phyloP scores from a whole-genome alignment of 2,797 vertebrate genomes.

The Mormyrops boulengeri region DNA sequence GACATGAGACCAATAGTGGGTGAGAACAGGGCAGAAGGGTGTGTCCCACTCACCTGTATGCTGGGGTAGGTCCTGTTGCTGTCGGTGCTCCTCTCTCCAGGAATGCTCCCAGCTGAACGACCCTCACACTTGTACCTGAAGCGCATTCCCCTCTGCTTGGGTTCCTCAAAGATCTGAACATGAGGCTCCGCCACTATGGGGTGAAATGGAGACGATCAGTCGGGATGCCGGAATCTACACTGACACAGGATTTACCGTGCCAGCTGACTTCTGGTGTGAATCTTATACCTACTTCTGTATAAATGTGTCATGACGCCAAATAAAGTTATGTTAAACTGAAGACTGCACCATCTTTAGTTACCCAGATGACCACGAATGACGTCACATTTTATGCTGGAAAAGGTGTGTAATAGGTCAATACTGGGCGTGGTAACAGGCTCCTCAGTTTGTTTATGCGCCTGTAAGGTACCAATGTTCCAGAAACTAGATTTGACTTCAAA shows the following conservation, averaged over 20 bases:
- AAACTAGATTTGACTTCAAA: constrained; percentile 22
- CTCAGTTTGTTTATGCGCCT: neutral
- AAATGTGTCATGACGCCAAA: neutral
- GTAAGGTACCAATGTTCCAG: neutral
- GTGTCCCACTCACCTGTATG: constrained; percentile 71
- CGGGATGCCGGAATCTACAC: neutral
- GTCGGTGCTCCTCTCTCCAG: constrained; percentile 86
- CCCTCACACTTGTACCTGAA: constrained; percentile 97
- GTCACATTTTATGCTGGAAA: neutral
- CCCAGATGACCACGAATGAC: neutral
- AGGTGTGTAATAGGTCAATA: neutral
- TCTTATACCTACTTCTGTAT: neutral
- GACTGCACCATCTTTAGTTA: neutral
- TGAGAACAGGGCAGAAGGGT: no score
- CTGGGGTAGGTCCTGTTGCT: constrained; percentile 92
- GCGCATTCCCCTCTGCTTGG: constrained; percentile 92
- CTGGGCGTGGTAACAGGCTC: neutral
- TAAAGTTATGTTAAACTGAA: neutral
- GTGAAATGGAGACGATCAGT: neutral
- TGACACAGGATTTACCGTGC: neutral
- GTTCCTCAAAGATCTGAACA: constrained; percentile 88
- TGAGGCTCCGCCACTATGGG: constrained; percentile 73
- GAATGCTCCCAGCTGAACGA: constrained; percentile 94
- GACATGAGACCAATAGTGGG: neutral
- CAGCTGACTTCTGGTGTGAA: neutral